These are phyloP conservation scores for Helleia helle DNA, from an alignment of 2,888 invertebrate species.

Conservation along the genomic window DNA sequence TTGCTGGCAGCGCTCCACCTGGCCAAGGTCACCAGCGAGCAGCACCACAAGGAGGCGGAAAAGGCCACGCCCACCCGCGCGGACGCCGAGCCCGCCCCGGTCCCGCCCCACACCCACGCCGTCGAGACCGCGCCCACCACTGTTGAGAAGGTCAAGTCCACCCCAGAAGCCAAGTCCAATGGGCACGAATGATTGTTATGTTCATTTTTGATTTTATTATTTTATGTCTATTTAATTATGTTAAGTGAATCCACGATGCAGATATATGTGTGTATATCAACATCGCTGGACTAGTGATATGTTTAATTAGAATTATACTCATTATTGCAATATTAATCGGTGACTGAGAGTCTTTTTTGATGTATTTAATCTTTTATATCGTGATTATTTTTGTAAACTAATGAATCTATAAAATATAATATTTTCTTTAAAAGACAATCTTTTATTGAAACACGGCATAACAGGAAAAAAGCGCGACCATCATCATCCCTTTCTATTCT, in stretches of 20 bases:
- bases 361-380: slow-evolving; percentile 6
- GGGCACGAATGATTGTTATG: slow-evolving; percentile 28
- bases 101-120: slow-evolving; percentile 16
- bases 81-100: slow-evolving; percentile 28
- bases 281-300: slow-evolving; percentile 30
- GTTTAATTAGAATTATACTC: slow-evolving; percentile 4
- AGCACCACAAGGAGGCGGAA: slow-evolving; percentile 37
- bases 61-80: slow-evolving; percentile 21
- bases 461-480: neutral
- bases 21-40: slow-evolving; percentile 51
- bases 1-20: slow-evolving; percentile 58
- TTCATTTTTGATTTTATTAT: slow-evolving; percentile 19
- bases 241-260: slow-evolving; percentile 35
- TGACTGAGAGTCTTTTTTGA: slow-evolving; percentile 6
- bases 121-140: slow-evolving; percentile 43
- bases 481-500: too few relatives aligned
- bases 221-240: slow-evolving; percentile 22
- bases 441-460: neutral
- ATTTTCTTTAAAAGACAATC: neutral
- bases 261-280: slow-evolving; percentile 39
- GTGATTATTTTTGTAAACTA: slow-evolving; percentile 6
- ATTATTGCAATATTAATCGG: slow-evolving; percentile 4
- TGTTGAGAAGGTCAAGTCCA: slow-evolving; percentile 42
- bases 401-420: slow-evolving; percentile 6
- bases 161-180: slow-evolving; percentile 52